Percentiles rank a stretch among this genome's conserved stretches.
Conservation (phyloP, 1,140 invertebrate genomes). For the Scylla paramamosain region DNA sequence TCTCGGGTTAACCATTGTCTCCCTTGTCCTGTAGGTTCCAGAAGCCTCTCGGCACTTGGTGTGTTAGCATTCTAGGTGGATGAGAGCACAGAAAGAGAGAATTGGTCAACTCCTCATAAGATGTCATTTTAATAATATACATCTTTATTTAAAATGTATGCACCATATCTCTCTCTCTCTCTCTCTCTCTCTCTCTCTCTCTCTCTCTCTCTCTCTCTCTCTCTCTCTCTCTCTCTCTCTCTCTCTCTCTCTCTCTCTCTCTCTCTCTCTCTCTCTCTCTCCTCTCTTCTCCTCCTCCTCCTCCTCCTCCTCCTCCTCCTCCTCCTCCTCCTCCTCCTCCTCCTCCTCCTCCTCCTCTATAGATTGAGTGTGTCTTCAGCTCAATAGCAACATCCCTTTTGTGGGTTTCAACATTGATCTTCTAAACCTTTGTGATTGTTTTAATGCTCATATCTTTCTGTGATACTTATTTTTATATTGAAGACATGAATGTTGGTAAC, state of each 20-base stretch:
- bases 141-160: not conserved
- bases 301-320: not conserved
- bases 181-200: conserved; percentile 2
- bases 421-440: too few relatives aligned
- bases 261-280: not conserved
- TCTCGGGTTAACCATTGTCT: not conserved
- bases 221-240: conserved; percentile 1
- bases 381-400: not conserved
- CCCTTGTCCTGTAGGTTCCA: not conserved
- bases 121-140: not conserved
- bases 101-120: not conserved
- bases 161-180: not conserved
- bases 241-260: not conserved
- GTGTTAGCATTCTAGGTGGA: not conserved
- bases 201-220: not conserved
- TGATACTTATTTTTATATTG: not conserved
- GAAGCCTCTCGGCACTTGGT: not conserved
- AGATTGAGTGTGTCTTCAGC: not conserved
- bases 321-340: conserved; percentile 2
- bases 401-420: not conserved
- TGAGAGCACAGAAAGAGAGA: not conserved
- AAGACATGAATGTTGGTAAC: not conserved
- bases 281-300: not conserved
- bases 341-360: not conserved
- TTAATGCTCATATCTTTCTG: not conserved